These are phyloP conservation scores for Habropoda laboriosa DNA, from an alignment of 1,140 invertebrate genomes.

Conservation along the genomic window DNA sequence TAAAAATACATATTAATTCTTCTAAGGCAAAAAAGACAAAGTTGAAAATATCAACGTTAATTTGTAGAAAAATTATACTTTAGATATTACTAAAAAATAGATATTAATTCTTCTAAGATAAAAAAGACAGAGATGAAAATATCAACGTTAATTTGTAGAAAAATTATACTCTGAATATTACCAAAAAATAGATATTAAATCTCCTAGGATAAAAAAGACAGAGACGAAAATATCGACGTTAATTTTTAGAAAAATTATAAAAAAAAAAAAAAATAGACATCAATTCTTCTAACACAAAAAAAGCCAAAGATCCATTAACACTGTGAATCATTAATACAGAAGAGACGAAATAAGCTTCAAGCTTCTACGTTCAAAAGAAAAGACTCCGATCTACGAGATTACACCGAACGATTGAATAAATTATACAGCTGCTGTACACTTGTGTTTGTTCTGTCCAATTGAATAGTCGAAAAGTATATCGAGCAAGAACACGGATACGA, in stretches of 20 bases:
- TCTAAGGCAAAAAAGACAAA: too few relatives aligned
- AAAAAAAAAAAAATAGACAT: neutral
- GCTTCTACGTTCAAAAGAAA: neutral
- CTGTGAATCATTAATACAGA: neutral
- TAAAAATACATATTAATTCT: too few relatives aligned
- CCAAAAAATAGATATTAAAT: neutral
- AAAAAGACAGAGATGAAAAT: too few relatives aligned
- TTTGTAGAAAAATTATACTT: neutral
- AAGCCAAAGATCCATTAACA: too few relatives aligned
- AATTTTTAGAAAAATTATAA: neutral
- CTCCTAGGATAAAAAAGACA: too few relatives aligned
- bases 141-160: neutral
- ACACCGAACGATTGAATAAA: neutral
- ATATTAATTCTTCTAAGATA: too few relatives aligned
- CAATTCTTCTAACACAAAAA: too few relatives aligned
- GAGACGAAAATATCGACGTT: too few relatives aligned
- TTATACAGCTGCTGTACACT: slow-evolving; percentile 52
- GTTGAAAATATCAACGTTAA: too few relatives aligned
- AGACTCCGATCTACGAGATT: neutral
- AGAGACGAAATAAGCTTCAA: neutral
- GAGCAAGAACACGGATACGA: neutral
- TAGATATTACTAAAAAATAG: neutral
- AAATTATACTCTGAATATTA: neutral
- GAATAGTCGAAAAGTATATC: slow-evolving; percentile 32
- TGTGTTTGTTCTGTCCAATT: slow-evolving; percentile 59